Evolutionary conservation across 2,797 vertebrate species (phyloP), one percentile per base, ranked within the genome.

Genomic region (Sebastes minor): DNA sequence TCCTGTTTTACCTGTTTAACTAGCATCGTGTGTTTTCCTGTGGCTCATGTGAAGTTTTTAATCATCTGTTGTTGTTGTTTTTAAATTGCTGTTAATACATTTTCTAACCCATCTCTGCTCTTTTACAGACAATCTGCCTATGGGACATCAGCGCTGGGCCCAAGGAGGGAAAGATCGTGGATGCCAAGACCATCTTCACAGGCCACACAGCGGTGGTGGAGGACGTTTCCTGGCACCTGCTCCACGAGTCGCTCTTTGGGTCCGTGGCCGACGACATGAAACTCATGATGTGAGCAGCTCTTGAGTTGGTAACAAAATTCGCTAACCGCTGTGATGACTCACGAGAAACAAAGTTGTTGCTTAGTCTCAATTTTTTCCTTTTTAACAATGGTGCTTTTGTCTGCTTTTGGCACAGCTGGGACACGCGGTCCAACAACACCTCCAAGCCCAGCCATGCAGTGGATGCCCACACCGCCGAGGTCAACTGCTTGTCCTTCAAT

Each of bases 91-190:
- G 38, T 42, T 42, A 42, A 35, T 33, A 10, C 6, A 42, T 71
- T 27, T 53, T 57, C 35, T 57, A 35, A 10, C 5, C 12, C 3
- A 6, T 18, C 7, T 68, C 5, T 64, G 13, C 20, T 65, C 69
- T 33, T 63, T 68, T 59, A 13, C 88, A 99, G 98, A 99, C 98
- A 13, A 99, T 99, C 92, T 99, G 98, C 89, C 91, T 99, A 52
- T 99, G 98, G 98, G 98, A 99, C 91, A 99, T 99, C 88, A 99
- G 98, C 79, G 96, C 98, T 9, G 98, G 98, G 74, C 98, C 98
- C 8, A 99, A 99, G 74, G 98, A 99, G 85, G 98, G 98, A 30
- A 99, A 99, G 91, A 96, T 99, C 63, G 97, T 99, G 87, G 98
- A 99, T 81, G 98, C 98, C 5, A 99, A 99, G 95, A 99, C 98